A percentile compares a stretch with the other conserved stretches of the same genome.
phyloP scores from a whole-genome alignment of 2,113 vertebrate genomes.

The Trochalopteron elliotii region DNA sequence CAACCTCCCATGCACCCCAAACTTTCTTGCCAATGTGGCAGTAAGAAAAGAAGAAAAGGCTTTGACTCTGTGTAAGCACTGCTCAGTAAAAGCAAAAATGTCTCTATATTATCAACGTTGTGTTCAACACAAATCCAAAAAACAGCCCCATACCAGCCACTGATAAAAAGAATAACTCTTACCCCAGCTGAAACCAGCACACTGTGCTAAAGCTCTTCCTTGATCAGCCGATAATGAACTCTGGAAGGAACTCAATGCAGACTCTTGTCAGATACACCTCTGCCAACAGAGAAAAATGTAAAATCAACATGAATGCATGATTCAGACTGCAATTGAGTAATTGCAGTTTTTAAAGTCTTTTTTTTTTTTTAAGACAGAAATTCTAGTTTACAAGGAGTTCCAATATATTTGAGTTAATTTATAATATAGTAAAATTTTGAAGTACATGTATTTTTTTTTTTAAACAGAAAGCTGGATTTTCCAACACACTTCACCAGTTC shows the following conservation, averaged over 20 bases:
- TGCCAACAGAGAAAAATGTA: not conserved
- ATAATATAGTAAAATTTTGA: not conserved
- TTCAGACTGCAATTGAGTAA: not conserved
- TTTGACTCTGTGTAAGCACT: not conserved
- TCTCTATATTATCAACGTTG: not conserved
- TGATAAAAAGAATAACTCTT: not conserved
- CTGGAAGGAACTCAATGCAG: not conserved
- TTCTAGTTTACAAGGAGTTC: not conserved
- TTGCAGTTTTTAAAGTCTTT: not conserved
- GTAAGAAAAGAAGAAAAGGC: not conserved
- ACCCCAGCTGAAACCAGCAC: not conserved
- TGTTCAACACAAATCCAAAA: not conserved
- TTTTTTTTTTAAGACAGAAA: not conserved
- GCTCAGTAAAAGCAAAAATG: not conserved
- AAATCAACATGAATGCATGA: not conserved
- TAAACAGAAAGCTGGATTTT: not conserved
- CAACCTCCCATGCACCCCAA: not conserved
- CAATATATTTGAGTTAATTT: not conserved
- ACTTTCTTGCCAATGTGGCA: fast-evolving
- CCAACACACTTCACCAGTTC: not conserved
- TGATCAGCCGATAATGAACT: fast-evolving
- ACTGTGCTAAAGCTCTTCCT: fast-evolving
- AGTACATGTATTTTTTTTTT: not conserved
- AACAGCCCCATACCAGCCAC: not conserved
- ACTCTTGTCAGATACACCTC: not conserved